phyloP scores from a whole-genome alignment of 1,140 invertebrate species.

The Conus ventricosus region DNA sequence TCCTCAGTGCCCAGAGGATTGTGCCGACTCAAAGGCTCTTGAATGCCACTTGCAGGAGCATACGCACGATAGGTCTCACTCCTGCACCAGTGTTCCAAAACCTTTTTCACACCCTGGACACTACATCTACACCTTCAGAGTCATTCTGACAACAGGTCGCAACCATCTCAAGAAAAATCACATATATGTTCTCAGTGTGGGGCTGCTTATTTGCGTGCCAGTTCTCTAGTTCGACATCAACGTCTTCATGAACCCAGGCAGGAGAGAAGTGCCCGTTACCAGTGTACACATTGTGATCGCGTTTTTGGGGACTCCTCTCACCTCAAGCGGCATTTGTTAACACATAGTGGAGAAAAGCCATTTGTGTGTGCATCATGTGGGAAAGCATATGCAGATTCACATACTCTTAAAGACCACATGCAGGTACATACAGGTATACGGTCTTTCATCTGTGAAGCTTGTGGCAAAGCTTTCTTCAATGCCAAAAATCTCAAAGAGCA shows the following conservation, averaged over 20 bases:
- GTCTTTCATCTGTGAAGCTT: slow-evolving; percentile 35
- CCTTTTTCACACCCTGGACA: neutral
- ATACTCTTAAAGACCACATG: slow-evolving; percentile 93
- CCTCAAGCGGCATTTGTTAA: slow-evolving; percentile 77
- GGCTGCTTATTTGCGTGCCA: neutral
- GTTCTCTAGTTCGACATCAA: slow-evolving; percentile 5
- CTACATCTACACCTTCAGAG: neutral
- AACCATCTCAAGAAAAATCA: neutral
- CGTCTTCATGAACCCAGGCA: slow-evolving; percentile 25
- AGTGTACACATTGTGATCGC: slow-evolving; percentile 34
- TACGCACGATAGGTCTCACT: neutral
- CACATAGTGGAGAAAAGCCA: slow-evolving; percentile 81
- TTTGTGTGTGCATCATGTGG: slow-evolving; percentile 81
- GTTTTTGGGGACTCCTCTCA: slow-evolving; percentile 4
- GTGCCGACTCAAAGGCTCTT: neutral
- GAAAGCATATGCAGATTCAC: slow-evolving; percentile 89
- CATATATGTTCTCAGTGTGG: neutral
- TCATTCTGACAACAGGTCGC: neutral
- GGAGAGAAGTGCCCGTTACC: slow-evolving; percentile 33
- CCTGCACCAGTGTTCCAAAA: neutral
- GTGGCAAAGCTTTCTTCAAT: slow-evolving; percentile 28
- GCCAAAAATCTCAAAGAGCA: slow-evolving; percentile 15
- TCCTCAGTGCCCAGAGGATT: neutral
- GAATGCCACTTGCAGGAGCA: neutral
- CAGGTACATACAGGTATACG: slow-evolving; percentile 71